Evolutionary conservation across 2,888 invertebrate genomes (phyloP), one percentile per base, ranked within the genome.

Genomic region (Vanessa cardui): DNA sequence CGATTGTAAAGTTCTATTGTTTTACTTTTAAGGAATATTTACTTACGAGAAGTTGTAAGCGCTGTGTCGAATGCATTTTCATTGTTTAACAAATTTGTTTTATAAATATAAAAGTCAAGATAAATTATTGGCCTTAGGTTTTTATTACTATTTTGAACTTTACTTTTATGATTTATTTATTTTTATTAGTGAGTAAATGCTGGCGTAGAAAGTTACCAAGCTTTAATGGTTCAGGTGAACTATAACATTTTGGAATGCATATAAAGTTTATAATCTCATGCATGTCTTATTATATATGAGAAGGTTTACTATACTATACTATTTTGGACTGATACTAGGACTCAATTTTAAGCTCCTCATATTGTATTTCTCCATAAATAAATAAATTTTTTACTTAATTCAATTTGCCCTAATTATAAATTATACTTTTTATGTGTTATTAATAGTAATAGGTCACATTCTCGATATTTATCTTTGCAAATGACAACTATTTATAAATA

Each of bases 161-260:
- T 18, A 31, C 31, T 58, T 58, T 58, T 20, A 47, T 58, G 9
- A 39, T 49, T 52, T 52, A 21, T n/a, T 47, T 47, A 45, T 39
- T 52, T 62, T 15, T 39, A 26, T 44, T 52, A 12, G 18, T 46
- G 18, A n/a, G 44, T 54, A 18, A 54, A 26, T 54, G 31, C 21
- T 15, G 12, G 18, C n/a, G 47, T 16, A 47, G 18, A 62, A 31
- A 20, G 52, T 33, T 16, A 45, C 26, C 7, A 26, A 6, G 12
- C 7, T 62, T 62, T 62, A 31, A 62, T 62, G 46, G 5, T 15
- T 52, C 6, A 52, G 15, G 21, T 62, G 54, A 62, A 26, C 54
- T 54, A 45, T 45, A 44, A 12, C 54, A 26, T 54, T 16, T 15
- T 12, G 54, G 7, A 16, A 15, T 21, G 16, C 26, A 54, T 5